Evolutionary conservation across 2,888 invertebrate genomes (phyloP).

Genomic region (Aleiodes testaceus): DNA sequence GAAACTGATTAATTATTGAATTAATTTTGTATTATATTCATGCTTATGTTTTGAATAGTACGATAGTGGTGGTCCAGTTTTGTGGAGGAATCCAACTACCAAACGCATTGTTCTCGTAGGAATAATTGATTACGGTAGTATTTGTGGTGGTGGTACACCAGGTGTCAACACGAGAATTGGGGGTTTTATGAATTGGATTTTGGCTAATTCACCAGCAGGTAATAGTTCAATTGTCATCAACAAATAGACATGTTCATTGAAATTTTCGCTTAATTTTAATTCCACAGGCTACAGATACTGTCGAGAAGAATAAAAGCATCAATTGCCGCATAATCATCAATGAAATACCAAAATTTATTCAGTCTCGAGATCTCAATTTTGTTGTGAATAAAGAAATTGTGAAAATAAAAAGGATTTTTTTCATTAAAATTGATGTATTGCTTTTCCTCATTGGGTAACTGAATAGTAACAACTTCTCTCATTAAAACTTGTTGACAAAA

Average conservation of each 20-base stretch:
- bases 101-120: slow-evolving; percentile 69
- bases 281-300: slow-evolving; percentile 26
- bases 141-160: slow-evolving; percentile 75
- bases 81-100: slow-evolving; percentile 74
- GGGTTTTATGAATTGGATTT: slow-evolving; percentile 76
- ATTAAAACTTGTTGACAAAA: too few species aligned
- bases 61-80: slow-evolving; percentile 76
- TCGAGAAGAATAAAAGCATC: slow-evolving; percentile 40
- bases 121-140: slow-evolving; percentile 75
- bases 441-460: too few species aligned
- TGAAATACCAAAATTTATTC: too few species aligned
- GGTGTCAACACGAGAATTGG: slow-evolving; percentile 77
- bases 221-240: slow-evolving; percentile 9
- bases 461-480: too few species aligned
- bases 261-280: background rate
- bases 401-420: too few species aligned
- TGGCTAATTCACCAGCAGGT: slow-evolving; percentile 55
- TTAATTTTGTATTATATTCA: background rate
- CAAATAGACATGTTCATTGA: background rate
- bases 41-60: slow-evolving; percentile 49
- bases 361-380: too few species aligned
- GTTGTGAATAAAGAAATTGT: too few species aligned
- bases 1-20: too few species aligned
- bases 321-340: background rate
- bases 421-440: too few species aligned